These are phyloP conservation scores for Rhopalosiphum padi DNA, from an alignment of 1,140 invertebrate species.

Conservation along the genomic window DNA sequence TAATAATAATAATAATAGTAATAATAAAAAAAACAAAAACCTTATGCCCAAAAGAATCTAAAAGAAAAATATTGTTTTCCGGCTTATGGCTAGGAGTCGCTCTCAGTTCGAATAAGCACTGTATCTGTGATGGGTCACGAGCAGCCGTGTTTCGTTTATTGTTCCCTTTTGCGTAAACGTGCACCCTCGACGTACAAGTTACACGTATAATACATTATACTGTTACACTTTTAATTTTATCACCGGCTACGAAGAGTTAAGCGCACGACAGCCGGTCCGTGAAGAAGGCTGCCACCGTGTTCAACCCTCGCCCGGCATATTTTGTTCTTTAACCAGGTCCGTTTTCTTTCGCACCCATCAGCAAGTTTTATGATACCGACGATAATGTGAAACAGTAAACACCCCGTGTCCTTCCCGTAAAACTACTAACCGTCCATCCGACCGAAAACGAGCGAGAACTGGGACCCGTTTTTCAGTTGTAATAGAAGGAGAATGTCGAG, in stretches of 20 bases:
- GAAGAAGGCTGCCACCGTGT: neutral
- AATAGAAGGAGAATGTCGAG: neutral
- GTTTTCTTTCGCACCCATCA: neutral
- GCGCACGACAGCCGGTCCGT: neutral
- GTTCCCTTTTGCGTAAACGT: neutral
- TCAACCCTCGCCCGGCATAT: neutral
- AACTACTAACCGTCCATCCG: neutral
- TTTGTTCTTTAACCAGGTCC: neutral
- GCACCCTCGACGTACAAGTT: neutral
- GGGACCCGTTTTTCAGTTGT: neutral
- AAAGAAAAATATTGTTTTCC: constrained; percentile 46
- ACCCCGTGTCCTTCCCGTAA: neutral
- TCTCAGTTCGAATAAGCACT: neutral
- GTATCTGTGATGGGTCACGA: neutral
- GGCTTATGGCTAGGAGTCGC: neutral
- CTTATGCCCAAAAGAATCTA: neutral
- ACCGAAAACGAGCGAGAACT: neutral
- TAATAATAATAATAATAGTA: constrained; percentile 5
- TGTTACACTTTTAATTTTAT: constrained; percentile 48
- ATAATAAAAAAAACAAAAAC: neutral
- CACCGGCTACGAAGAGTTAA: neutral
- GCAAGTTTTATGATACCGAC: constrained; percentile 11
- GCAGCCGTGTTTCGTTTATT: neutral
- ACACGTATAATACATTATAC: neutral
- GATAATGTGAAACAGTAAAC: constrained; percentile 29